Evolutionary conservation across 2,113 vertebrate species (phyloP).

Genomic region (Hydrochoerus hydrochaeris): DNA sequence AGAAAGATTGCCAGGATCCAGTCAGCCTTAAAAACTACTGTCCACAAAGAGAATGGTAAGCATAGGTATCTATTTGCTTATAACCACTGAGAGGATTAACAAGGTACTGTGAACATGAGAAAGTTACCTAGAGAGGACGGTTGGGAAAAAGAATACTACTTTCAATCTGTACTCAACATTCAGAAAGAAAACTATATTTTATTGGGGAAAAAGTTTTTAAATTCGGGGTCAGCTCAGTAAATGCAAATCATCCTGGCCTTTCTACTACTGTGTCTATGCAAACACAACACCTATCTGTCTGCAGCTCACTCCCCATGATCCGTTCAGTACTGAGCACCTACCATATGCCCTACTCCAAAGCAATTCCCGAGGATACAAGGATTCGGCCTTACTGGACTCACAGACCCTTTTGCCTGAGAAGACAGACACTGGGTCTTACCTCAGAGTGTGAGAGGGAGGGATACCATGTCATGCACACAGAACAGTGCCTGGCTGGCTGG

Average conservation of each 20-base stretch:
- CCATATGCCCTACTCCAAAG: neutral
- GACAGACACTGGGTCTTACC: neutral
- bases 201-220: neutral
- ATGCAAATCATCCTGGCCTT: neutral
- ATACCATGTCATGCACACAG: neutral
- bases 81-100: neutral
- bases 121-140: neutral
- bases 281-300: neutral
- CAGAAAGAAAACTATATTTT: neutral
- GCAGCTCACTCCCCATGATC: neutral
- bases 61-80: neutral
- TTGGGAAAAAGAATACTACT: neutral
- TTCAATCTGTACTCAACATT: slow-evolving; percentile 13
- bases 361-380: neutral
- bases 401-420: neutral
- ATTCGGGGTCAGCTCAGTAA: neutral
- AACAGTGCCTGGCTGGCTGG: neutral
- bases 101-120: neutral
- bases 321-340: neutral
- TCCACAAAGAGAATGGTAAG: neutral
- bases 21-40: neutral
- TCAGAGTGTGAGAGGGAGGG: neutral
- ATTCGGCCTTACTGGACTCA: neutral
- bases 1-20: slow-evolving; percentile 19
- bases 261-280: neutral